These are phyloP conservation scores for Heliconius sara DNA, from an alignment of 2,888 invertebrate genomes.

Conservation along the genomic window DNA sequence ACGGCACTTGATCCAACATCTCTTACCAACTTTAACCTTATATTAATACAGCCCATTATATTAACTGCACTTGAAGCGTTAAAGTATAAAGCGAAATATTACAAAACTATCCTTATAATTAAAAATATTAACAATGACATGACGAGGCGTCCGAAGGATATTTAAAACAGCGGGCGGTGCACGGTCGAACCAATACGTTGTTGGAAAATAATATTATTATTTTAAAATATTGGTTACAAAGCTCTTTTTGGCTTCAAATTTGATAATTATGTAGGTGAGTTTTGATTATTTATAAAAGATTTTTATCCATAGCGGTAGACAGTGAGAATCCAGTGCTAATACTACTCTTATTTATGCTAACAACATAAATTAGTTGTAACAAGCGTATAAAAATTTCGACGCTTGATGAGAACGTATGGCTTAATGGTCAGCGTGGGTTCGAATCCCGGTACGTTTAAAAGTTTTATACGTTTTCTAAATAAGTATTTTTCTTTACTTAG, in stretches of 20 bases:
- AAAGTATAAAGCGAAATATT: not conserved
- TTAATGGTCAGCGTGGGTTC: too few relatives aligned
- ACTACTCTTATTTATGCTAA: not conserved
- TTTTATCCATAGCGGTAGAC: not conserved
- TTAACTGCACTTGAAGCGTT: not conserved
- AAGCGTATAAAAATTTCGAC: too few relatives aligned
- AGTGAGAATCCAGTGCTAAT: not conserved
- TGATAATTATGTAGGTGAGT: too few relatives aligned
- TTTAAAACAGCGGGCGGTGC: slow-evolving; percentile 26
- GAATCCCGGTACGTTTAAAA: too few relatives aligned
- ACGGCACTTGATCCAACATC: not conserved
- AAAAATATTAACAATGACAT: slow-evolving; percentile 15
- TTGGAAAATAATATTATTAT: not conserved
- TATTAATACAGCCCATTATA: not conserved
- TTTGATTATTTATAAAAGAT: too few relatives aligned
- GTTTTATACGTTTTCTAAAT: too few relatives aligned
- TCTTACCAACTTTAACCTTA: not conserved
- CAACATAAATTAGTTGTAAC: too few relatives aligned
- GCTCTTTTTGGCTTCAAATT: not conserved
- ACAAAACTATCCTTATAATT: slow-evolving; percentile 11
- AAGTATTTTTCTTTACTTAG: too few relatives aligned
- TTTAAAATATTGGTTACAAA: not conserved
- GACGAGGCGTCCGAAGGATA: slow-evolving; percentile 16
- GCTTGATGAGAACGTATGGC: too few relatives aligned
- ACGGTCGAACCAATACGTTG: not conserved